phyloP scores from a whole-genome alignment of 2,797 vertebrate species.

The Pseudomugil gertrudae region DNA sequence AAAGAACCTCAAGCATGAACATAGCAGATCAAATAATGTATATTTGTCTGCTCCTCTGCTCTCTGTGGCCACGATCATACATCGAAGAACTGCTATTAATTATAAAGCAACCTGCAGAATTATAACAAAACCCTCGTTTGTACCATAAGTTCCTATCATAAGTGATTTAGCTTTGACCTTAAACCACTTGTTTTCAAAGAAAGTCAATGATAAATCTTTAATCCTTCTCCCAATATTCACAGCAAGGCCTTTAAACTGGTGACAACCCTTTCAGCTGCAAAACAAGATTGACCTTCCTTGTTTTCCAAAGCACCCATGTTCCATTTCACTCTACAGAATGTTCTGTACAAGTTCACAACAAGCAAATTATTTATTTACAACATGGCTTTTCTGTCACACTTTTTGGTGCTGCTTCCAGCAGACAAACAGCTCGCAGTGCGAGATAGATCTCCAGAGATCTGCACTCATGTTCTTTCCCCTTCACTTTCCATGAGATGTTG shows the following conservation, averaged over 20 bases:
- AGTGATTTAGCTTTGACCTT: constrained; percentile 20
- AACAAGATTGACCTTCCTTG: constrained; percentile 38
- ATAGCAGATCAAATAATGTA: background rate
- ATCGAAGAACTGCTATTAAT: background rate
- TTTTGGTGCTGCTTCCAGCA: constrained; percentile 48
- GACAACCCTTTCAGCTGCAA: constrained; percentile 9
- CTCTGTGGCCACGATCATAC: background rate
- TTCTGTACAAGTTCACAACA: constrained; percentile 34
- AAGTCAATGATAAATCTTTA: constrained; percentile 35
- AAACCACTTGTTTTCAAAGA: constrained; percentile 16
- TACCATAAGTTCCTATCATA: constrained; percentile 7
- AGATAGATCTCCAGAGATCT: constrained; percentile 38
- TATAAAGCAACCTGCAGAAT: background rate
- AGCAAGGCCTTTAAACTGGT: constrained; percentile 28
- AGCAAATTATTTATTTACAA: constrained; percentile 71
- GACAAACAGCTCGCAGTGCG: constrained; percentile 37
- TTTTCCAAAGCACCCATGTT: constrained; percentile 17
- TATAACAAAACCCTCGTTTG: background rate
- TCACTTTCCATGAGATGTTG: constrained; percentile 15
- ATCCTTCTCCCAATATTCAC: constrained; percentile 25
- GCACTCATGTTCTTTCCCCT: background rate
- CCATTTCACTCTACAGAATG: constrained; percentile 26
- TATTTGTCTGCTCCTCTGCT: background rate
- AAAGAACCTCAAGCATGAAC: background rate
- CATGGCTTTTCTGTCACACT: constrained; percentile 43